These are phyloP conservation scores for Dascillus cervinus DNA, from an alignment of 2,888 invertebrate genomes.

Conservation along the genomic window DNA sequence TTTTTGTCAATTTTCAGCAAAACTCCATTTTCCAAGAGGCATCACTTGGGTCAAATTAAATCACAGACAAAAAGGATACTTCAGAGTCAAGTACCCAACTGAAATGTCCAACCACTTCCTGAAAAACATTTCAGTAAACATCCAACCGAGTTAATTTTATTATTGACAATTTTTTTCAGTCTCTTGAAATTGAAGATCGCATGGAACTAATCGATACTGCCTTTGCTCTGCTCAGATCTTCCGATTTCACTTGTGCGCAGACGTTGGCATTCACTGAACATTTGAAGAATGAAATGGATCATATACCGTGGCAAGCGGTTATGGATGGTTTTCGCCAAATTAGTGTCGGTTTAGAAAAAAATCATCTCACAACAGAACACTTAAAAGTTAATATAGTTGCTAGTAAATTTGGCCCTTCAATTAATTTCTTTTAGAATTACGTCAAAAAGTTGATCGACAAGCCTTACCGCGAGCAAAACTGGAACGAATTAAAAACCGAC, in stretches of 20 bases:
- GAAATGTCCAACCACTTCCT: slow-evolving; percentile 54
- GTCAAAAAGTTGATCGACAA: not conserved
- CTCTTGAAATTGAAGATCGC: not conserved
- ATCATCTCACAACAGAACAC: not conserved
- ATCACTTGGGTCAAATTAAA: slow-evolving; percentile 73
- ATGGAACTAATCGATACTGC: slow-evolving; percentile 1
- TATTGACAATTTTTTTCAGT: not conserved
- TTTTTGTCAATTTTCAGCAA: too few relatives aligned
- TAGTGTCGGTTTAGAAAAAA: not conserved
- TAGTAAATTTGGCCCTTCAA: not conserved
- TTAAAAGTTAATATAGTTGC: not conserved
- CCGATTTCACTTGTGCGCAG: not conserved
- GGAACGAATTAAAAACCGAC: not conserved
- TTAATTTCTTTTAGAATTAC: slow-evolving; percentile 2
- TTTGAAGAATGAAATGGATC: not conserved
- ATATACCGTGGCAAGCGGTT: not conserved
- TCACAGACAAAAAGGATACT: slow-evolving; percentile 72
- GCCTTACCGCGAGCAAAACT: not conserved
- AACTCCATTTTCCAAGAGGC: not conserved
- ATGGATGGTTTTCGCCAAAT: not conserved
- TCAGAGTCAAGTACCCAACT: slow-evolving; percentile 69
- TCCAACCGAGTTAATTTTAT: too few relatives aligned
- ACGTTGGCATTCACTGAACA: not conserved
- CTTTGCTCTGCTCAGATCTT: not conserved
- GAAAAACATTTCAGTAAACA: slow-evolving; percentile 35